Conservation (phyloP, 2,797 vertebrate genomes). For the Tarsius wallacei region DNA sequence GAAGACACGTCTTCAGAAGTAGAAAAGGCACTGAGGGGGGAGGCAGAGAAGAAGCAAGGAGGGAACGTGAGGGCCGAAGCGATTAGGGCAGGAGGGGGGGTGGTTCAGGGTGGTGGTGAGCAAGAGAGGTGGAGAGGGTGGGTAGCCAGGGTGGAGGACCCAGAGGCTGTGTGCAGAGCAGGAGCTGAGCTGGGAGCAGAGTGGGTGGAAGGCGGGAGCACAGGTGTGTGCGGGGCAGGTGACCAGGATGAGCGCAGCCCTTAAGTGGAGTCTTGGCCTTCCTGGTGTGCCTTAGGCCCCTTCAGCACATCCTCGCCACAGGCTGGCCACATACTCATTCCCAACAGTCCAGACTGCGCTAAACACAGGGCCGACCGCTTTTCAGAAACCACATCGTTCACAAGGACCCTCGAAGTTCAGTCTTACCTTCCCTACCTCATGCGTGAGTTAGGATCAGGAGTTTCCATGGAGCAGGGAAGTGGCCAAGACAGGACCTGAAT, state of each 20-base stretch:
- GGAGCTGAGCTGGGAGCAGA: not conserved
- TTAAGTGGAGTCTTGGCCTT: not conserved
- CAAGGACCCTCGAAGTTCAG: not conserved
- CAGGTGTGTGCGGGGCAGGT: accelerated
- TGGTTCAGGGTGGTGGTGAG: not conserved
- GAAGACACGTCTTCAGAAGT: not conserved
- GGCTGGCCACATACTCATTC: not conserved
- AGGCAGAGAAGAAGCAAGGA: not conserved
- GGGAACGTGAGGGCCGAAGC: not conserved
- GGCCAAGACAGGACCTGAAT: not conserved
- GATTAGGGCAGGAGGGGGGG: not conserved
- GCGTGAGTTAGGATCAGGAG: not conserved
- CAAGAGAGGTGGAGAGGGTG: not conserved
- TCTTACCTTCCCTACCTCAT: not conserved
- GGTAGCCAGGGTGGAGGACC: not conserved
- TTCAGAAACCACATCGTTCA: not conserved
- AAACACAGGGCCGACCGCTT: not conserved
- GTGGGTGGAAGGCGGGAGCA: not conserved
- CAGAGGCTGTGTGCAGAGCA: not conserved
- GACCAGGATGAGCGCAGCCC: accelerated
- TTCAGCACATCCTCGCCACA: not conserved
- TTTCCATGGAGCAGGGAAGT: not conserved
- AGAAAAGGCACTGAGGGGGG: not conserved
- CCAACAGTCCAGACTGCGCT: no score
- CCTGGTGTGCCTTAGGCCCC: not conserved